A percentile compares a stretch with the other conserved stretches of the same genome.
Evolutionary conservation across 2,888 invertebrate species (phyloP).

Genomic region (Drosophila putrida): DNA sequence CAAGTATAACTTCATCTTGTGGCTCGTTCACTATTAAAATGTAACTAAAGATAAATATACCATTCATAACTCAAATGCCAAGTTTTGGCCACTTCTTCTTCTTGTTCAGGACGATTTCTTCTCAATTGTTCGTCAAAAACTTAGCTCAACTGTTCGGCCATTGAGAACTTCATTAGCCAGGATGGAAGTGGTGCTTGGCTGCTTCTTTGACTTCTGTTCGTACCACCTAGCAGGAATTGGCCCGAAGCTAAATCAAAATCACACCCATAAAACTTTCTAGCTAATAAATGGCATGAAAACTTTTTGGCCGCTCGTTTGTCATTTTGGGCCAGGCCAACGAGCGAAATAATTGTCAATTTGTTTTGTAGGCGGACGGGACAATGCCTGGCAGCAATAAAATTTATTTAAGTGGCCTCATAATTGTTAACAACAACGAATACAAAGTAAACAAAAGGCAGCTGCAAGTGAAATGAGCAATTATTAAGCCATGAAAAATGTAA

Average conservation of each 20-base stretch:
- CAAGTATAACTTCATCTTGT: constrained; percentile 25
- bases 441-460: constrained; percentile 68
- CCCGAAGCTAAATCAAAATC: constrained; percentile 70
- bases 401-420: constrained; percentile 78
- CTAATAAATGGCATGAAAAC: constrained; percentile 74
- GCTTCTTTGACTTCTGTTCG: constrained; percentile 6
- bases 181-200: constrained; percentile 7
- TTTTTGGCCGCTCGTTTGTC: constrained; percentile 72
- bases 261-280: constrained; percentile 71
- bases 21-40: constrained; percentile 38
- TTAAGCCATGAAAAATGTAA: constrained; percentile 76
- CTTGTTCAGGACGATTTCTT: background rate
- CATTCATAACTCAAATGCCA: constrained; percentile 58
- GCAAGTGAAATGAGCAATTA: constrained; percentile 76
- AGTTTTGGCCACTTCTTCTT: constrained; percentile 22
- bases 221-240: constrained; percentile 34
- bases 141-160: constrained; percentile 39
- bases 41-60: constrained; percentile 49
- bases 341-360: constrained; percentile 74
- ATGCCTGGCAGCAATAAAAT: constrained; percentile 71
- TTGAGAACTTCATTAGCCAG: constrained; percentile 55
- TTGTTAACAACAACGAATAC: constrained; percentile 62
- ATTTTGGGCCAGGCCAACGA: constrained; percentile 53
- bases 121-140: constrained; percentile 45
- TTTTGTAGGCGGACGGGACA: constrained; percentile 59